These are phyloP conservation scores for Micromesistius poutassou DNA, from an alignment of 2,797 vertebrate genomes.

Conservation along the genomic window DNA sequence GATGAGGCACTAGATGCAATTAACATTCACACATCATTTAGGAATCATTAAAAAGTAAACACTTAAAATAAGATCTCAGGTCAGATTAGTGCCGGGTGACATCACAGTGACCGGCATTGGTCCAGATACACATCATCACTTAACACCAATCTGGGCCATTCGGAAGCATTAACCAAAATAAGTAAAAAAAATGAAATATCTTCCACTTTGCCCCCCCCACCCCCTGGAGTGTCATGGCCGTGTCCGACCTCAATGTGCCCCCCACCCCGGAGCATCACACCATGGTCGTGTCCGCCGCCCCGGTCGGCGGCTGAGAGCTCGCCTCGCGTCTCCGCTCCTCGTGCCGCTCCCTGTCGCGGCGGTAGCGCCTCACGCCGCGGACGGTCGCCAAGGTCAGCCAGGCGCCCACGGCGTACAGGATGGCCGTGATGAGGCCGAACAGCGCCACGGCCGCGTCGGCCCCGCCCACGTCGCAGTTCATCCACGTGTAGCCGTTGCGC, in stretches of 20 bases:
- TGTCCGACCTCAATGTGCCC: slow-evolving; percentile 33
- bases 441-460: slow-evolving; percentile 84
- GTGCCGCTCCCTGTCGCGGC: slow-evolving; percentile 41
- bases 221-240: too few species aligned
- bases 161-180: background rate
- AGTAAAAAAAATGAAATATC: too few species aligned
- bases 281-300: slow-evolving; percentile 33
- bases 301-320: slow-evolving; percentile 28
- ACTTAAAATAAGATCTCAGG: background rate
- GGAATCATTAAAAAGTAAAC: background rate
- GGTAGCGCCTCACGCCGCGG: slow-evolving; percentile 53
- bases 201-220: too few species aligned
- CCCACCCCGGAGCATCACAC: background rate
- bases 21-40: background rate
- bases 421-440: slow-evolving; percentile 82
- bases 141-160: background rate
- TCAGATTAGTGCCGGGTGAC: background rate
- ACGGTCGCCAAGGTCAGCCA: slow-evolving; percentile 73
- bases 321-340: slow-evolving; percentile 26
- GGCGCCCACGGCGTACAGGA: slow-evolving; percentile 76
- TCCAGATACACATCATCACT: background rate
- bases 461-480: slow-evolving; percentile 86
- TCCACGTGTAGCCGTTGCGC: slow-evolving; percentile 86
- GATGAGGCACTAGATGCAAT: background rate
- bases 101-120: too few species aligned